These are phyloP conservation scores for Sarcophaga rosellei DNA, from an alignment of 2,888 invertebrate genomes.

Conservation along the genomic window DNA sequence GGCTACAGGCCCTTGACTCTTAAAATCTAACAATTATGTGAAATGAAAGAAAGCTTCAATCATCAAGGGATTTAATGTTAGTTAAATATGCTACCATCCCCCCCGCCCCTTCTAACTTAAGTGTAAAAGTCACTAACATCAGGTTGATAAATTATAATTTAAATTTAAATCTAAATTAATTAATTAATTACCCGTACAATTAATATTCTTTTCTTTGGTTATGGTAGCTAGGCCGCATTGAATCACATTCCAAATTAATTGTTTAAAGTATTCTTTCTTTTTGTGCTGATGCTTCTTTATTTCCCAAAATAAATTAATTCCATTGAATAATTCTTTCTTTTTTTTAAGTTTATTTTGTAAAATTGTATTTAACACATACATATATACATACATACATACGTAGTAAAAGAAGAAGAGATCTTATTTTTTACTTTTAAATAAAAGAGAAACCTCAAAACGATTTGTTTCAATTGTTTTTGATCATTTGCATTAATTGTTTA, in stretches of 20 bases:
- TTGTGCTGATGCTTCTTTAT: conserved; percentile 24
- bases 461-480: conserved; percentile 18
- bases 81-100: conserved; percentile 11
- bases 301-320: conserved; percentile 35
- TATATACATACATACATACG: not conserved
- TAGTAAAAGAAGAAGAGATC: conserved; percentile 14
- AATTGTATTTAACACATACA: conserved; percentile 54
- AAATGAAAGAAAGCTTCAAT: too few species aligned
- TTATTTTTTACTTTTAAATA: conserved; percentile 62
- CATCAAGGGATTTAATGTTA: not conserved
- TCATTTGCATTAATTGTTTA: conserved; percentile 21
- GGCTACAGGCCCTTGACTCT: conserved; percentile 32
- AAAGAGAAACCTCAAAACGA: conserved; percentile 48
- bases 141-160: conserved; percentile 44
- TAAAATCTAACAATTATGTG: not conserved
- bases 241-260: conserved; percentile 61
- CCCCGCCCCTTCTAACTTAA: conserved; percentile 22
- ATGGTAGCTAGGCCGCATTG: conserved; percentile 16
- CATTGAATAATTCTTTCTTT: conserved; percentile 18
- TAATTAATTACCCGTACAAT: conserved; percentile 18
- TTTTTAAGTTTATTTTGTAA: conserved; percentile 5
- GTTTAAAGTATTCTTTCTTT: conserved; percentile 18
- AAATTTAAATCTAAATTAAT: conserved; percentile 3
- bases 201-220: conserved; percentile 39
- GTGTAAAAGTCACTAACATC: conserved; percentile 49